A percentile compares a stretch with the other conserved stretches of the same genome.
These are phyloP conservation scores for Gnathonemus longibarbis DNA, from an alignment of 2,113 vertebrate species.

Conservation along the genomic window DNA sequence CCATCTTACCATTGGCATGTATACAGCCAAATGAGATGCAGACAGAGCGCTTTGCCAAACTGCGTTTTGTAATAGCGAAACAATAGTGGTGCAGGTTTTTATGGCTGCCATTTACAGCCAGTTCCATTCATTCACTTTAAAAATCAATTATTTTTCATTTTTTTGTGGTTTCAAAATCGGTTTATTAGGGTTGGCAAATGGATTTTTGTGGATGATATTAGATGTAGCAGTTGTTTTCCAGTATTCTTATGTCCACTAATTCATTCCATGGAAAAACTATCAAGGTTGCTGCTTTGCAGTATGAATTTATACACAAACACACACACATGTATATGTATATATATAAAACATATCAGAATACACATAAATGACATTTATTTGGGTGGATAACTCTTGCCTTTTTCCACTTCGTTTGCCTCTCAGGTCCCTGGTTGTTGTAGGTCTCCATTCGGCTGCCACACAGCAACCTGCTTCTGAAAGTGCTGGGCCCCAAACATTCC, in stretches of 20 bases:
- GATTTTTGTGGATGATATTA: neutral
- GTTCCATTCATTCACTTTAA: neutral
- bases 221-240: neutral
- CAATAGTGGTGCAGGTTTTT: neutral
- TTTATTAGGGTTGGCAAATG: neutral
- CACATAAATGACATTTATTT: neutral
- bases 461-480: slow-evolving; percentile 21
- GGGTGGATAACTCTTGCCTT: neutral
- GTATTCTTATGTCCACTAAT: neutral
- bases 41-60: neutral
- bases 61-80: neutral
- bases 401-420: neutral
- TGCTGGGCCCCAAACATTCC: neutral
- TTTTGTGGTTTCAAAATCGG: neutral
- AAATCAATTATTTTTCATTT: neutral
- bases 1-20: neutral
- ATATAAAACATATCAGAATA: neutral
- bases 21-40: neutral
- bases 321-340: neutral
- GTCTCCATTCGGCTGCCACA: neutral
- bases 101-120: neutral
- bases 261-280: neutral
- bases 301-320: neutral
- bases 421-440: slow-evolving; percentile 33
- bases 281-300: neutral